Evolutionary conservation across 2,888 invertebrate genomes (phyloP), one percentile per base, ranked within the genome.

Genomic region (Lycia hirtaria): DNA sequence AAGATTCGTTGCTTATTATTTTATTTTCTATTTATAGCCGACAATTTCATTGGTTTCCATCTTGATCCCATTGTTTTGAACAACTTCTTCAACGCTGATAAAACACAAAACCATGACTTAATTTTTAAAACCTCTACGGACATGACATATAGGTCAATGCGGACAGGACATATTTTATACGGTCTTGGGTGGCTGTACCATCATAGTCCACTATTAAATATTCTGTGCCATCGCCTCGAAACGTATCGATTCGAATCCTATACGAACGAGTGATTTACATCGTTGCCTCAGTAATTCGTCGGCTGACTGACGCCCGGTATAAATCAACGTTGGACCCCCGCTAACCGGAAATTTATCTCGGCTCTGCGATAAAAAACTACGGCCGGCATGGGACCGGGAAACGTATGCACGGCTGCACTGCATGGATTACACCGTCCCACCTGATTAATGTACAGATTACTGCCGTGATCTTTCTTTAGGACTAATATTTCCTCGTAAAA

Each of bases 301-400:
- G 82, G 73, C 87, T 87, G 89, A 88, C 81, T 83, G 89, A 89
- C 89, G 81, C 75, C 73, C 83, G 67, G 78, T 80, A 89, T 91
- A 91, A 91, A 91, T 91, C 90, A 91, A 89, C 82, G 88, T 83
- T 85, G 88, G 84, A 81, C 88, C 89, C 88, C 84, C 76, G 84
- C 83, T 88, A 88, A 88, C 91, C 91, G 88, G 85, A 85, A 88
- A 90, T 91, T 90, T 88, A 90, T 85, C 85, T 83, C 76, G 75
- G 75, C 71, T 76, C 78, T 72, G 71, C 81, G 83, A 83, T 84
- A 84, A 85, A 85, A 85, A 85, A 85, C 81, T 83, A 78, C 76
- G 72, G 68, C 32, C 68, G 76, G 72, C 72, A 70, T 75, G 76
- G 81, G 78, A 68, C 68, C 68, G 0, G 45, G 60, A 24, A 51